Evolutionary conservation across 2,888 invertebrate species (phyloP).

Genomic region (Parochlus steinenii): DNA sequence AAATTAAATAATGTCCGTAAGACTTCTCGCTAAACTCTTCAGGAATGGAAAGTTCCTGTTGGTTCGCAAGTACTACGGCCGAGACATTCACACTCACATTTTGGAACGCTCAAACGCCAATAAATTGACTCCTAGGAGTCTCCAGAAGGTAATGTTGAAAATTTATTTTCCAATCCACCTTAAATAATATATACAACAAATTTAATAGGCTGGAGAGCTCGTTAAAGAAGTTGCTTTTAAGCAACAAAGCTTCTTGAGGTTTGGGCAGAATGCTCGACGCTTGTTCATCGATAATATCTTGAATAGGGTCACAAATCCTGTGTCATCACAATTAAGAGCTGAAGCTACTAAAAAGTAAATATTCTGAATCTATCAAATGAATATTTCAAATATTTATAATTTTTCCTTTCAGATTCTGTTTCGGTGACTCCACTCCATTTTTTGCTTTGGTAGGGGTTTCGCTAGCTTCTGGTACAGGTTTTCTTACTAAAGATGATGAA

Average conservation of each 20-base stretch:
- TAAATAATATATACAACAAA: slow-evolving; percentile 19
- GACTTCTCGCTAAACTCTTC: no score
- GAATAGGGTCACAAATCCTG: slow-evolving; percentile 46
- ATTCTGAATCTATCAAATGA: not conserved
- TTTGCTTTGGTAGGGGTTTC: slow-evolving; percentile 59
- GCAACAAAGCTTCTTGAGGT: slow-evolving; percentile 30
- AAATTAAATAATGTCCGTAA: no score
- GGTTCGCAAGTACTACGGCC: slow-evolving; percentile 33
- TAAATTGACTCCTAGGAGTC: slow-evolving; percentile 22
- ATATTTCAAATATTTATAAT: no score
- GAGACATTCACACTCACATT: slow-evolving; percentile 35
- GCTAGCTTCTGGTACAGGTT: slow-evolving; percentile 53
- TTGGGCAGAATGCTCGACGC: slow-evolving; percentile 44
- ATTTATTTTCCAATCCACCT: slow-evolving; percentile 9
- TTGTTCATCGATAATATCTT: slow-evolving; percentile 53
- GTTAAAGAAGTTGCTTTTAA: slow-evolving; percentile 13
- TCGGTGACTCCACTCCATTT: slow-evolving; percentile 54
- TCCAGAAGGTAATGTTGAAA: slow-evolving; percentile 21
- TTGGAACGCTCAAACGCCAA: slow-evolving; percentile 28
- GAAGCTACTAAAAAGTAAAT: slow-evolving; percentile 39
- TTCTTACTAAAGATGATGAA: slow-evolving; percentile 60
- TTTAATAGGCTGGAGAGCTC: slow-evolving; percentile 17
- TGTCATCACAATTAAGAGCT: slow-evolving; percentile 43
- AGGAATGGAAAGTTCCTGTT: no score
- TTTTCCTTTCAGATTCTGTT: slow-evolving; percentile 32